Evolutionary conservation across 1,140 invertebrate species (phyloP).

Genomic region (Lerema accius): DNA sequence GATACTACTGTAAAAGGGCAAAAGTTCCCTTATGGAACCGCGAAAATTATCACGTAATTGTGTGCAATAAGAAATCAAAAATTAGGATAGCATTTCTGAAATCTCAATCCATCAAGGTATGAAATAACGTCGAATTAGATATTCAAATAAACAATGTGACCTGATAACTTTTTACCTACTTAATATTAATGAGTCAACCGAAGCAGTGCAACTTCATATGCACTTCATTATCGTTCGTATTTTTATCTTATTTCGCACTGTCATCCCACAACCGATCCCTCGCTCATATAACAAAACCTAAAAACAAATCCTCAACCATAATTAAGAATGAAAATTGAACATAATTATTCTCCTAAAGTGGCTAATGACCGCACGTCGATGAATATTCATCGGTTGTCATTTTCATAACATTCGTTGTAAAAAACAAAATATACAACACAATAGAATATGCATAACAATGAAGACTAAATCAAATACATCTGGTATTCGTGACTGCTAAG

Average conservation of each 20-base stretch:
- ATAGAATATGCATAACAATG: constrained; percentile 23
- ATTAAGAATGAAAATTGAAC: constrained; percentile 30
- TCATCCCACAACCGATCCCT: constrained; percentile 11
- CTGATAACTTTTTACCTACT: background rate
- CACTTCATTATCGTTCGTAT: constrained; percentile 14
- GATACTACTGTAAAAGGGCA: no score
- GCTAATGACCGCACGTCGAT: constrained; percentile 26
- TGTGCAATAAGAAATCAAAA: no score
- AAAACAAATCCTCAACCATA: constrained; percentile 16
- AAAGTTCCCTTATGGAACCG: no score
- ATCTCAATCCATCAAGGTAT: no score
- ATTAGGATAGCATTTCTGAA: no score
- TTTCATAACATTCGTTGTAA: constrained; percentile 17
- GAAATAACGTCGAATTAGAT: no score
- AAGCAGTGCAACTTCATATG: constrained; percentile 10
- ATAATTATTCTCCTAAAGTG: constrained; percentile 30
- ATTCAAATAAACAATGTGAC: no score
- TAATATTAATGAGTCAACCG: constrained; percentile 2
- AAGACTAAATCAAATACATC: background rate
- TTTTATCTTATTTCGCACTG: constrained; percentile 16
- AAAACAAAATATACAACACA: constrained; percentile 20
- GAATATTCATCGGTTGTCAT: constrained; percentile 33
- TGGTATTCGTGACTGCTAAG: no score
- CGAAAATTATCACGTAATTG: no score
- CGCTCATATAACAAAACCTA: constrained; percentile 6